Conservation (phyloP, 2,888 invertebrate species). For the Tetragonisca angustula region DNA sequence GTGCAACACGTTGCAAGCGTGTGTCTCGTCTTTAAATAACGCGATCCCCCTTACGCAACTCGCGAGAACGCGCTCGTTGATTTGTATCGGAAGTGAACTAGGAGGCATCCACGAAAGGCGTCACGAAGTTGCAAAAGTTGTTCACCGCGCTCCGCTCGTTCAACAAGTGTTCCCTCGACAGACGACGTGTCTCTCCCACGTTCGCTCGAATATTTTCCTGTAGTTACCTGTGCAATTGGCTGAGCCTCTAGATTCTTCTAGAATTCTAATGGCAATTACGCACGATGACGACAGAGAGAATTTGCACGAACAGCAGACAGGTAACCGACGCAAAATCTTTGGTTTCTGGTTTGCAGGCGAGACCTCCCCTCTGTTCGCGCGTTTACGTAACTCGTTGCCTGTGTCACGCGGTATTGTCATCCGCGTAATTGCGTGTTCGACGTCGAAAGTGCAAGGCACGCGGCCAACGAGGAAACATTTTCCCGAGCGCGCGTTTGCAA, state of each 20-base stretch:
- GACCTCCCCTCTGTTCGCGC: not conserved
- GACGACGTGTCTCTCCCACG: too few relatives aligned
- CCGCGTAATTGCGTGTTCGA: too few relatives aligned
- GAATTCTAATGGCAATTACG: too few relatives aligned
- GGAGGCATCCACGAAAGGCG: not conserved
- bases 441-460: not conserved
- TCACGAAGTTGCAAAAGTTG: not conserved
- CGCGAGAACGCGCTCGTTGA: constrained; percentile 19
- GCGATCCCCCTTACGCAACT: constrained; percentile 35
- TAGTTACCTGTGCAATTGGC: too few relatives aligned
- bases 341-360: not conserved
- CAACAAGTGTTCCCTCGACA: too few relatives aligned
- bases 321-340: too few relatives aligned
- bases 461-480: constrained; percentile 27
- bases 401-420: too few relatives aligned
- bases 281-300: too few relatives aligned
- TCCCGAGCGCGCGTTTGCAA: not conserved
- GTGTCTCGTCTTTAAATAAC: constrained; percentile 45
- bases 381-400: constrained; percentile 25
- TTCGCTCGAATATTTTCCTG: too few relatives aligned
- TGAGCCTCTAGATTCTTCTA: too few relatives aligned
- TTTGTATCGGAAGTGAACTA: constrained; percentile 22
- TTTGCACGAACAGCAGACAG: too few relatives aligned
- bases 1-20: constrained; percentile 1
- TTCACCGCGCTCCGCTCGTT: too few relatives aligned